phyloP scores from a whole-genome alignment of 2,888 invertebrate genomes.

The Lasioglossum figueresi region DNA sequence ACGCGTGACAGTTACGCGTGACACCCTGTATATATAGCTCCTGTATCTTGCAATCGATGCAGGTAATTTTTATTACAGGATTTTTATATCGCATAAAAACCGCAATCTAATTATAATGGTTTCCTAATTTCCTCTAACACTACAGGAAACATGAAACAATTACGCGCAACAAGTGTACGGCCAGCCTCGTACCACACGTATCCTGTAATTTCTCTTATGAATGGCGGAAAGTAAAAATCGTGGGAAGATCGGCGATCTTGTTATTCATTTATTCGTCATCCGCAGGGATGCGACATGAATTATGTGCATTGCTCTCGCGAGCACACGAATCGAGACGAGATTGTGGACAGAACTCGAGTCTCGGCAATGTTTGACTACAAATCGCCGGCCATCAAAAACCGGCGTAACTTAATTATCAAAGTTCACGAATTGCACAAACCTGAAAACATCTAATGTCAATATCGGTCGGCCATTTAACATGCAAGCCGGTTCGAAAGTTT shows the following conservation, averaged over 20 bases:
- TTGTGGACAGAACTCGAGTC: background rate
- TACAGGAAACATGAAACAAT: conserved; percentile 26
- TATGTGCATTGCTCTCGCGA: background rate
- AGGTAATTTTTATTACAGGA: background rate
- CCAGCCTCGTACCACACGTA: conserved; percentile 51
- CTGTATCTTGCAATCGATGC: background rate
- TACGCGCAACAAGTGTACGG: conserved; percentile 9
- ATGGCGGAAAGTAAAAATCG: conserved; percentile 62
- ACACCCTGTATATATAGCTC: too few species aligned
- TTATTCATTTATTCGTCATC: conserved; percentile 11
- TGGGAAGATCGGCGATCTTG: conserved; percentile 33
- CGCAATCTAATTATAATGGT: background rate
- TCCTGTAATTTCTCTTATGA: conserved; percentile 29
- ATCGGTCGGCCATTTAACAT: conserved; percentile 15
- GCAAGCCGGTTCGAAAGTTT: conserved; percentile 33
- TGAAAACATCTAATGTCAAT: conserved; percentile 22
- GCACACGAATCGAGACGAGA: background rate
- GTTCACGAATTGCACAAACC: conserved; percentile 20
- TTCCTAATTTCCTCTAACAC: background rate
- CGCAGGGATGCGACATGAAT: conserved; percentile 11
- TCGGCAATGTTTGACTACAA: conserved; percentile 13
- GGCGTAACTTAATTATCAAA: conserved; percentile 33
- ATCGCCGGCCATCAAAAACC: conserved; percentile 5
- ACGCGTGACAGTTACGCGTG: too few species aligned
- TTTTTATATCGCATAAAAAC: background rate